Evolutionary conservation across 2,113 vertebrate species (phyloP), one percentile per base, ranked within the genome.

Genomic region (Oncorhynchus clarkii): DNA sequence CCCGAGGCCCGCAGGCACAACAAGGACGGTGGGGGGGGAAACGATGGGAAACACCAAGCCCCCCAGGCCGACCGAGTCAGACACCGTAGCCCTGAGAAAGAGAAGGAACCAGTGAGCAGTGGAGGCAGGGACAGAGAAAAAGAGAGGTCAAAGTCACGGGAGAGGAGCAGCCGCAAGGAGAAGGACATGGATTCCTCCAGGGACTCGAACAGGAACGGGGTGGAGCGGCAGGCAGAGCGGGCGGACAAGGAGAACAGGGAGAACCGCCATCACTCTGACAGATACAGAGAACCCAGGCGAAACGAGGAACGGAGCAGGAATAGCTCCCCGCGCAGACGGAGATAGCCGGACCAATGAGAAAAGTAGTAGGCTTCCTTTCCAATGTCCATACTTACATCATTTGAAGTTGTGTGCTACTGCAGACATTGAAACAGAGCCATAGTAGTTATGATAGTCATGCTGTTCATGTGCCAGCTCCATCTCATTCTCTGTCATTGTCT

Each of bases 91-190:
- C 14, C 67, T 31, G 31, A 20, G 72, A 51, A 12, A 2, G 85
- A 85, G 70, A 74, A 76, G 70, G 92, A 85, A 80, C 74, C 84
- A 7, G 91, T 26, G 13, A 67, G 24, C 34, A 45, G 39, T 45
- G 87, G 85, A 81, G 89, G 79, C 81, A 92, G 89, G 64, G 94
- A 94, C 39, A 70, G 80, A 73, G 93, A 90, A 24, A 85, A 88
- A 75, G 82, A 87, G 3, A 84, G 84, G 45, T 95, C 94, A 4
- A 93, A 89, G 73, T 95, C 94, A 0, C 75, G 80, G 22, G 94
- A 95, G 77, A 85, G 88, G 72, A 81, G 59, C 2, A 81, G 59
- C 2, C 88, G 64, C 39, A 90, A 86, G 48, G 87, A 91, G 3
- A 71, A 85, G 1, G 86, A 86, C 29, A 88, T 82, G 86, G 83